phyloP scores from a whole-genome alignment of 2,888 invertebrate species.

The Pedicia rivosa region DNA sequence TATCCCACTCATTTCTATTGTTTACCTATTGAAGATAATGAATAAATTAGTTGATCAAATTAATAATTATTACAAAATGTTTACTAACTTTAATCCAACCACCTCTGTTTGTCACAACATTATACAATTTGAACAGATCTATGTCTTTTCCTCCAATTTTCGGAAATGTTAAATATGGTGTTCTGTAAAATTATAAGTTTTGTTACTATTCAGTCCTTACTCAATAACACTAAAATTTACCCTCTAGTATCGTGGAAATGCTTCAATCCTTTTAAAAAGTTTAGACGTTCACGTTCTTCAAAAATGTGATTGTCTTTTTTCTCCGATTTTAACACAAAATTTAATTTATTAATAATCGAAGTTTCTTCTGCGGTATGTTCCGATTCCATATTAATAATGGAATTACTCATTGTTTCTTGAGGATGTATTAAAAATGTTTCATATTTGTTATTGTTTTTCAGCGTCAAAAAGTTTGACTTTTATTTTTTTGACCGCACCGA shows the following conservation, averaged over 20 bases:
- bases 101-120: slow-evolving; percentile 78
- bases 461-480: too few species aligned
- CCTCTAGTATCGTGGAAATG: slow-evolving; percentile 85
- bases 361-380: too few species aligned
- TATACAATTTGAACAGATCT: slow-evolving; percentile 83
- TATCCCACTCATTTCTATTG: slow-evolving; percentile 75
- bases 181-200: slow-evolving; percentile 30
- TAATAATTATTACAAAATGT: background rate
- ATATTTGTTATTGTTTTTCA: too few species aligned
- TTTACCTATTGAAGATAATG: slow-evolving; percentile 49
- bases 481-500: too few species aligned
- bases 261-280: slow-evolving; percentile 47
- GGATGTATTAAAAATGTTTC: too few species aligned
- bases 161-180: slow-evolving; percentile 42
- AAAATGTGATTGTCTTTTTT: slow-evolving; percentile 1
- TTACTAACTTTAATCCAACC: slow-evolving; percentile 82
- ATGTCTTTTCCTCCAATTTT: slow-evolving; percentile 79
- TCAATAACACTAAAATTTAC: slow-evolving; percentile 39
- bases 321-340: background rate
- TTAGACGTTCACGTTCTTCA: slow-evolving; percentile 15
- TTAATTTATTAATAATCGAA: too few species aligned
- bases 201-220: background rate
- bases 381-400: too few species aligned
- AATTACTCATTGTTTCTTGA: too few species aligned
- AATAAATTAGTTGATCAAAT: background rate